These are phyloP conservation scores for Lepidurus packardi DNA, from an alignment of 1,140 invertebrate species.

Conservation along the genomic window DNA sequence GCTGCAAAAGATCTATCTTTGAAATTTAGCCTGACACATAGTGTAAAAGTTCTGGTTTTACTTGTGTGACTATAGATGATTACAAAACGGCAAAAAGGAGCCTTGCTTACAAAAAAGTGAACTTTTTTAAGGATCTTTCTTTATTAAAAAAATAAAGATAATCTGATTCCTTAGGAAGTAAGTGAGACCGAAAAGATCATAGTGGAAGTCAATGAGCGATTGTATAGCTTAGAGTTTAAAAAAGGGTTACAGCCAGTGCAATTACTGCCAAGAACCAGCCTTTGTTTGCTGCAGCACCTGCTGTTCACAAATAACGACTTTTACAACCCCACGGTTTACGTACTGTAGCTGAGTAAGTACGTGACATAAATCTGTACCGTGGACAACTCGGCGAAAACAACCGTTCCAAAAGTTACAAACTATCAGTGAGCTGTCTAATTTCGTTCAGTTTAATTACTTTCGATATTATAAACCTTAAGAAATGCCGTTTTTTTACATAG, in stretches of 20 bases:
- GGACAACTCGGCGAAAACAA: background rate
- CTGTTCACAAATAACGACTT: conserved; percentile 14
- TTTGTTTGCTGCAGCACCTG: background rate
- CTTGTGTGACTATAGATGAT: no score
- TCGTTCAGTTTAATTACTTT: background rate
- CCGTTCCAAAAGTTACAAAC: background rate
- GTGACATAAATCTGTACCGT: background rate
- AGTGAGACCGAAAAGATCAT: background rate
- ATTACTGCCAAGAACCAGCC: background rate
- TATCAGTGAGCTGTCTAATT: conserved; percentile 5
- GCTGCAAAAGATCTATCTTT: conserved; percentile 15
- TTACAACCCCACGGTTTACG: background rate
- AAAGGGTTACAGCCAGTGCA: no score
- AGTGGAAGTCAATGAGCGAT: background rate
- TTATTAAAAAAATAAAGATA: no score
- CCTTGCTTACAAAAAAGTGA: no score
- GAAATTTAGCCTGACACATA: conserved; percentile 7
- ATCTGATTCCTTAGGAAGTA: background rate
- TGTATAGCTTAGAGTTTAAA: no score
- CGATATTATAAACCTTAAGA: no score
- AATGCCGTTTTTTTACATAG: no score
- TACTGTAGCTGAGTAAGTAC: conserved; percentile 13
- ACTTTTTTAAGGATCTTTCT: no score
- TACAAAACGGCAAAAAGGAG: no score
- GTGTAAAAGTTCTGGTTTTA: no score